Conservation (phyloP, 2,113 vertebrate species). For the Chrysemys picta region DNA sequence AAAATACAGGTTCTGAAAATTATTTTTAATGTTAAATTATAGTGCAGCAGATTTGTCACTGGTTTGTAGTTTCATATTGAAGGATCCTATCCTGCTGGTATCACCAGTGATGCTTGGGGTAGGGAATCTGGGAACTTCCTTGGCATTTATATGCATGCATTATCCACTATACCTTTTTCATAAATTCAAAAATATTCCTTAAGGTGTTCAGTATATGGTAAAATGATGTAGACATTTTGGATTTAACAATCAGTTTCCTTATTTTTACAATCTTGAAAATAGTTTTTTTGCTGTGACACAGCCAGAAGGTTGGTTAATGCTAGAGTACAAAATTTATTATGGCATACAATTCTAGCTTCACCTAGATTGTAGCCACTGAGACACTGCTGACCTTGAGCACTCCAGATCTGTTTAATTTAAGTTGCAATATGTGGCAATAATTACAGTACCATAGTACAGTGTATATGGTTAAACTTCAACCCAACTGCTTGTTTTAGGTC, state of each 20-base stretch:
- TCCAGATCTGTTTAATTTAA: not conserved
- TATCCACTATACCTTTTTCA: not conserved
- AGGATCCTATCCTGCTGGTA: not conserved
- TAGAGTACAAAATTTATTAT: not conserved
- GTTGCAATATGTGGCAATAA: conserved; percentile 23
- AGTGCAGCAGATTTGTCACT: not conserved
- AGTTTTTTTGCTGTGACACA: not conserved
- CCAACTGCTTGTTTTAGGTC: not conserved
- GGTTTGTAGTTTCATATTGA: not conserved
- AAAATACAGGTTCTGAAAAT: too few relatives aligned
- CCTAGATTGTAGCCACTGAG: not conserved
- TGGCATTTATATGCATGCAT: too few relatives aligned
- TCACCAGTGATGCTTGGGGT: not conserved
- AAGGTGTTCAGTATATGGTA: not conserved
- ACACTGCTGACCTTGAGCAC: not conserved
- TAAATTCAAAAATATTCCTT: not conserved
- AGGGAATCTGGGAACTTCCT: too few relatives aligned
- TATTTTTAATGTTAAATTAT: too few relatives aligned
- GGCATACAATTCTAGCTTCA: not conserved
- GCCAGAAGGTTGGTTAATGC: not conserved
- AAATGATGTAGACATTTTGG: not conserved
- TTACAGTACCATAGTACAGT: conserved; percentile 43
- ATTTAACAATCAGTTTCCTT: not conserved
- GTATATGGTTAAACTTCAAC: conserved; percentile 54
- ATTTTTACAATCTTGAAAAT: not conserved